Percentiles rank a stretch among this genome's conserved stretches.
Evolutionary conservation across 2,797 vertebrate genomes (phyloP).

Genomic region (Protosalanx chinensis): DNA sequence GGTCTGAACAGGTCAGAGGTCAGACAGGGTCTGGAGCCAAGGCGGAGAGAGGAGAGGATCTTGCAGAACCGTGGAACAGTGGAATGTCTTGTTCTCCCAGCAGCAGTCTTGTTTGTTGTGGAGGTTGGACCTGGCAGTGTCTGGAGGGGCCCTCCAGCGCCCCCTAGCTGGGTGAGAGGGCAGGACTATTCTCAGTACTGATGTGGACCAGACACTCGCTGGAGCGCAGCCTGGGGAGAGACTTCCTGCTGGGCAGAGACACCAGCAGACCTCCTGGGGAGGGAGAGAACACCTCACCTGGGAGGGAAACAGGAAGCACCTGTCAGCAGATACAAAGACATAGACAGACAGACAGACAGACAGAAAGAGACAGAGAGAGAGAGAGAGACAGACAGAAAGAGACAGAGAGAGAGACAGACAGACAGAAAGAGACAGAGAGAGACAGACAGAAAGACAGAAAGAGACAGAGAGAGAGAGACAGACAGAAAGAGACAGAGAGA

Average conservation of each 20-base stretch:
- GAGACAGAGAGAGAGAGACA: too few relatives aligned
- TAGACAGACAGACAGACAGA: too few relatives aligned
- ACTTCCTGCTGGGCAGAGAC: slow-evolving; percentile 94
- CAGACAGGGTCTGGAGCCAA: too few relatives aligned
- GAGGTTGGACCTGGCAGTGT: slow-evolving; percentile 48
- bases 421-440: too few relatives aligned
- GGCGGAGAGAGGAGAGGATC: slow-evolving; percentile 39
- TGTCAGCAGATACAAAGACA: not conserved
- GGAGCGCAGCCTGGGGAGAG: slow-evolving; percentile 93
- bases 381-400: too few relatives aligned
- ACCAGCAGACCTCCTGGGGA: slow-evolving; percentile 94
- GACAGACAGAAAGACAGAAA: too few relatives aligned
- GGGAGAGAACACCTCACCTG: slow-evolving; percentile 93
- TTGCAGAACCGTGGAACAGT: slow-evolving; percentile 25
- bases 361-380: too few relatives aligned
- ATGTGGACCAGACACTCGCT: slow-evolving; percentile 97
- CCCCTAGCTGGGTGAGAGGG: slow-evolving; percentile 90
- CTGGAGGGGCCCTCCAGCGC: slow-evolving; percentile 56
- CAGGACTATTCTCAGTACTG: slow-evolving; percentile 90
- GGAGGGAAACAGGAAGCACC: slow-evolving; percentile 6
- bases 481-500: too few relatives aligned
- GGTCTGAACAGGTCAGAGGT: too few relatives aligned
- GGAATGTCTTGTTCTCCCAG: slow-evolving; percentile 24
- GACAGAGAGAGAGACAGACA: too few relatives aligned
- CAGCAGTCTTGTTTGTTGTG: slow-evolving; percentile 17